These are phyloP conservation scores for Drosophila orena DNA, from an alignment of 1,140 invertebrate genomes.

Conservation along the genomic window DNA sequence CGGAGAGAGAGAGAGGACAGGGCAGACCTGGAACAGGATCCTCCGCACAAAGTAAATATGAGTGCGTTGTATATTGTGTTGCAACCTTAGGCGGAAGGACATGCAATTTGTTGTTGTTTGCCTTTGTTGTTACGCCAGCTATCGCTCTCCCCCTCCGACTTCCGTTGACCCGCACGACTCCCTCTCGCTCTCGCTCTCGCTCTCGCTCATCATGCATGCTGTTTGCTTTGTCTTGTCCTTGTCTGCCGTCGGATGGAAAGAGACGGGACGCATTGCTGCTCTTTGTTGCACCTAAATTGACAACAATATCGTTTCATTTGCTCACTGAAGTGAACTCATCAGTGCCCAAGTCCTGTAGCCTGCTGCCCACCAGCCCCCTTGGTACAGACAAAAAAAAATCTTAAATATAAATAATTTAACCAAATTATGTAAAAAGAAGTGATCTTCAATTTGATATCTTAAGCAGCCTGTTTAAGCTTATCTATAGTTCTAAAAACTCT, in stretches of 20 bases:
- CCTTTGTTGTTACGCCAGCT: conserved; percentile 53
- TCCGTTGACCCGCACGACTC: neutral
- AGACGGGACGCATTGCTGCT: conserved; percentile 48
- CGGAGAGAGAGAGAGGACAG: neutral
- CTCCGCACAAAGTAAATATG: conserved; percentile 71
- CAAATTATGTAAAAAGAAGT: too few relatives aligned
- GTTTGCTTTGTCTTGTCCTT: conserved; percentile 74
- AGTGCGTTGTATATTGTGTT: conserved; percentile 77
- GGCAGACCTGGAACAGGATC: conserved; percentile 26
- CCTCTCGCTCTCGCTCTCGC: conserved; percentile 26
- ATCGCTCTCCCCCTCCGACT: neutral
- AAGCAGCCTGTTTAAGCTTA: neutral
- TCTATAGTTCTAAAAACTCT: too few relatives aligned
- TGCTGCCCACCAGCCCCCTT: conserved; percentile 1
- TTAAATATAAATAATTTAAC: neutral
- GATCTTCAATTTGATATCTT: too few relatives aligned
- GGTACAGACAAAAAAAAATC: neutral
- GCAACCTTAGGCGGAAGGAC: conserved; percentile 79
- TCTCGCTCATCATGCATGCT: conserved; percentile 61
- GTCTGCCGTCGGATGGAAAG: conserved; percentile 24
- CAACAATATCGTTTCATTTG: conserved; percentile 83
- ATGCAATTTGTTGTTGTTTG: conserved; percentile 82
- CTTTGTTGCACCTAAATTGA: conserved; percentile 83
- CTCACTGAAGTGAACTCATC: conserved; percentile 82
- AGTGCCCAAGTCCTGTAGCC: conserved; percentile 57